These are phyloP conservation scores for Tetheella fluctuosa DNA, from an alignment of 2,888 invertebrate genomes.

Conservation along the genomic window DNA sequence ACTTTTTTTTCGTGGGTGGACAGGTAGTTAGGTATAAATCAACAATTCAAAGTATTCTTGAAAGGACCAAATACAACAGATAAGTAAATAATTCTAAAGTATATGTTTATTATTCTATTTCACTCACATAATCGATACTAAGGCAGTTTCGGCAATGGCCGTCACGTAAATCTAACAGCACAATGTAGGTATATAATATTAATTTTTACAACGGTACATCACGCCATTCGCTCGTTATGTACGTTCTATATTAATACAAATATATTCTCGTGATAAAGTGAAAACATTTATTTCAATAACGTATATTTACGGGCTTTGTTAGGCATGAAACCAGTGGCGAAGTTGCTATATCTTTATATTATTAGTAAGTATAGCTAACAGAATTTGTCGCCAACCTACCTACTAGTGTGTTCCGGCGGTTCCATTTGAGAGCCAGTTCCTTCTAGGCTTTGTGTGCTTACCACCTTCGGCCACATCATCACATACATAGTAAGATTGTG, in stretches of 20 bases:
- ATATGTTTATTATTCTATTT: neutral
- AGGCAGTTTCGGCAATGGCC: neutral
- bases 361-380: no score
- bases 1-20: no score
- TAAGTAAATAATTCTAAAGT: no score
- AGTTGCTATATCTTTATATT: neutral
- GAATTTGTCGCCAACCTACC: no score
- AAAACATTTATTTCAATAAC: neutral
- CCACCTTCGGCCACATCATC: no score
- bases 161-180: neutral
- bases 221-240: slow-evolving; percentile 5
- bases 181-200: neutral
- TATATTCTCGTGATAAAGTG: neutral
- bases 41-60: no score
- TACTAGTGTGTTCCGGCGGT: no score
- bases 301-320: neutral
- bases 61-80: no score
- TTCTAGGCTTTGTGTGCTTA: no score
- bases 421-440: no score
- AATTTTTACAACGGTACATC: neutral
- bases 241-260: neutral
- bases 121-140: neutral
- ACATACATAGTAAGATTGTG: no score
- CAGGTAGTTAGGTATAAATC: no score
- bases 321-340: neutral